Evolutionary conservation across 2,888 invertebrate genomes (phyloP).

Genomic region (Sminthurinus aureus): DNA sequence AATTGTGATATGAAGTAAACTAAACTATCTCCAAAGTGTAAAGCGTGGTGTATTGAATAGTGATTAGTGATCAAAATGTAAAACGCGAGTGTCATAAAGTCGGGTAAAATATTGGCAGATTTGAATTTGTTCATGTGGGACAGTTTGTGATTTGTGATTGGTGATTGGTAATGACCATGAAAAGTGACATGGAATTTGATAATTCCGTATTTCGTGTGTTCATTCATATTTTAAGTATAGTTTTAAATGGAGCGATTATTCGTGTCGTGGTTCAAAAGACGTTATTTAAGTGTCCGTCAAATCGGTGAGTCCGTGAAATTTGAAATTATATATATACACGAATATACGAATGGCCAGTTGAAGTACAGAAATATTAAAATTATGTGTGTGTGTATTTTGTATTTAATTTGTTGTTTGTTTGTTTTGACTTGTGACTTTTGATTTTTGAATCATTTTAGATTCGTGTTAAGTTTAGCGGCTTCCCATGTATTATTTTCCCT

Average conservation of each 20-base stretch:
- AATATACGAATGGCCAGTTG: no score
- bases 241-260: constrained; percentile 59
- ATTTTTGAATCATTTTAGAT: constrained; percentile 43
- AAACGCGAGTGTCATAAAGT: background rate
- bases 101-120: background rate
- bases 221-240: constrained; percentile 53
- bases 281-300: constrained; percentile 56
- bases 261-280: constrained; percentile 56
- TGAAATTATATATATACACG: no score
- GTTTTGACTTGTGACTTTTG: no score
- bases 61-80: background rate
- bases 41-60: no score
- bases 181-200: constrained; percentile 24
- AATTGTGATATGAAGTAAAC: no score
- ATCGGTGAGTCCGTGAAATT: constrained; percentile 48
- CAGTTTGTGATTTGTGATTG: background rate
- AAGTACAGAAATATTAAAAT: no score
- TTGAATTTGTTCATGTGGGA: background rate
- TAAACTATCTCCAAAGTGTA: no score
- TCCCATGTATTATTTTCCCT: constrained; percentile 55
- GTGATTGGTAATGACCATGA: background rate
- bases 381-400: no score
- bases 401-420: no score
- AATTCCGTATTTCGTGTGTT: constrained; percentile 3
- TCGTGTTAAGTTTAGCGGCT: constrained; percentile 58